Evolutionary conservation across 2,888 invertebrate genomes (phyloP).

Genomic region (Dicycla oo): DNA sequence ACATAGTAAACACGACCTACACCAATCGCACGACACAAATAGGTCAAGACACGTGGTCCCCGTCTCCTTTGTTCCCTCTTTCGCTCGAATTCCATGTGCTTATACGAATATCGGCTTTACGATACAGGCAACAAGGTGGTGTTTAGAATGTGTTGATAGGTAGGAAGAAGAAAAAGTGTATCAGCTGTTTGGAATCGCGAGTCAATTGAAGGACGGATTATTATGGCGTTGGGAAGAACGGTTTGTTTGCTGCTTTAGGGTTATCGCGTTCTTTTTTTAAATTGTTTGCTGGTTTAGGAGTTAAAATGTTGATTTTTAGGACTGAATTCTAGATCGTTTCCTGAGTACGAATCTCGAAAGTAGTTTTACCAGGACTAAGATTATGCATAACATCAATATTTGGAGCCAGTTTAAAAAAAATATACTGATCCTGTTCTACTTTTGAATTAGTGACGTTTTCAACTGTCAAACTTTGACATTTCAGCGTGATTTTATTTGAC

Average conservation of each 20-base stretch:
- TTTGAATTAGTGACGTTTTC: constrained; percentile 15
- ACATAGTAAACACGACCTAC: constrained; percentile 74
- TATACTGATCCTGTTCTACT: neutral
- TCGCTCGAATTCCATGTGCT: constrained; percentile 57
- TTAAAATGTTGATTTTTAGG: neutral
- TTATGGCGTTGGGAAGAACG: constrained; percentile 53
- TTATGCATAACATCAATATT: neutral
- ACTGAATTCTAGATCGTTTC: neutral
- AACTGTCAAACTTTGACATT: neutral
- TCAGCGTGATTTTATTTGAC: neutral
- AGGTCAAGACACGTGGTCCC: constrained; percentile 79
- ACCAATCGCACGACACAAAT: constrained; percentile 77
- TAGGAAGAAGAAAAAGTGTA: constrained; percentile 66
- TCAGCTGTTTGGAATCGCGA: constrained; percentile 67
- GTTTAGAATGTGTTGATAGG: constrained; percentile 29
- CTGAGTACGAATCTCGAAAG: neutral
- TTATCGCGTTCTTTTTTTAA: constrained; percentile 34
- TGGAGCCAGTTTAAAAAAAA: neutral
- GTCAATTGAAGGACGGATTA: constrained; percentile 66
- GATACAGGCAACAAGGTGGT: constrained; percentile 17
- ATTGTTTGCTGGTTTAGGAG: neutral
- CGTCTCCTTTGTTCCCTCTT: constrained; percentile 70
- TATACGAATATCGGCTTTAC: constrained; percentile 55
- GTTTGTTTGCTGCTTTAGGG: constrained; percentile 50
- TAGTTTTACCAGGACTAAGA: neutral